A percentile compares a stretch with the other conserved stretches of the same genome.
Evolutionary conservation across 2,797 vertebrate species (phyloP).

Genomic region (Nannoperca australis): DNA sequence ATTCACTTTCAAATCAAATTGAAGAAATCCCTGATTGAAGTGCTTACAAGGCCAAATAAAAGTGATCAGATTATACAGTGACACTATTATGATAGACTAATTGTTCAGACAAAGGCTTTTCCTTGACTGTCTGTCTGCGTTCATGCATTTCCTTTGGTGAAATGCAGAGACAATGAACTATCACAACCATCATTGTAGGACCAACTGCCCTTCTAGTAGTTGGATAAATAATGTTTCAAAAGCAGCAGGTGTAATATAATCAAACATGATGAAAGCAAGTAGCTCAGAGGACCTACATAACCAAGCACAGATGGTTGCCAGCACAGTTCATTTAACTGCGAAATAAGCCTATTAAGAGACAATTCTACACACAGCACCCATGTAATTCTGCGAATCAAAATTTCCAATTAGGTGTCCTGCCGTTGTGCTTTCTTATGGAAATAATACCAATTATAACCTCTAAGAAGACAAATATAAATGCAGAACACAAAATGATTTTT

Average conservation of each 20-base stretch:
- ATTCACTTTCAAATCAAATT: not conserved
- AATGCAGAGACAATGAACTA: not conserved
- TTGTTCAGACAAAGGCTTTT: not conserved
- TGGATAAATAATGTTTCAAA: constrained; percentile 11
- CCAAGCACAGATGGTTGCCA: constrained; percentile 46
- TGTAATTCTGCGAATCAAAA: constrained; percentile 34
- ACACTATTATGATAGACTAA: not conserved
- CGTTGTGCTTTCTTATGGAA: constrained; percentile 36
- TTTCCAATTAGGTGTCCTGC: constrained; percentile 30
- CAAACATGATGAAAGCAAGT: constrained; percentile 15
- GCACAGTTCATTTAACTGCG: constrained; percentile 50
- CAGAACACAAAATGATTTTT: constrained; percentile 7
- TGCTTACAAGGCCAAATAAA: not conserved
- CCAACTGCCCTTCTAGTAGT: not conserved
- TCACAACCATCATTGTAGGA: not conserved
- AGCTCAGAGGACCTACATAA: constrained; percentile 28
- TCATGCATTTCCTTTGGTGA: not conserved
- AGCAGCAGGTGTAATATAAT: constrained; percentile 31
- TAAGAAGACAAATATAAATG: constrained; percentile 22
- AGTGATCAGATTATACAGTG: not conserved
- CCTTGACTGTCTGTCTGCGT: not conserved
- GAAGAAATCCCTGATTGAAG: not conserved
- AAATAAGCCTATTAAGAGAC: constrained; percentile 47
- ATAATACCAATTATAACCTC: constrained; percentile 29
- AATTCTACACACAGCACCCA: constrained; percentile 13